Conservation (phyloP, 2,797 vertebrate species). For the Luscinia luscinia region DNA sequence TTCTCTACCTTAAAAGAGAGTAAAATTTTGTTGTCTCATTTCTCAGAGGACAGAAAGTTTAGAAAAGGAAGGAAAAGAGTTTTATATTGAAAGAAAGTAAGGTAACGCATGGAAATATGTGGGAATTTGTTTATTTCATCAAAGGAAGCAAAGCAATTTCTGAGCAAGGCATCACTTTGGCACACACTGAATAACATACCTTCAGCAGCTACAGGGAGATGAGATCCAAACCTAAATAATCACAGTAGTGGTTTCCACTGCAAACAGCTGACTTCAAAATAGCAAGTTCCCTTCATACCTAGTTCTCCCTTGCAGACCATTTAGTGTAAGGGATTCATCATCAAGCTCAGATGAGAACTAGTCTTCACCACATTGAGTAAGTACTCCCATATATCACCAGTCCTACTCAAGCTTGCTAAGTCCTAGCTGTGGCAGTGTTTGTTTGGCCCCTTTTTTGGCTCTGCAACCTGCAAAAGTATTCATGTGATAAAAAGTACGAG, state of each 20-base stretch:
- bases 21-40: not conserved
- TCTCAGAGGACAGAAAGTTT: not conserved
- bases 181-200: not conserved
- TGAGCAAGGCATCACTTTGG: not conserved
- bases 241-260: not conserved
- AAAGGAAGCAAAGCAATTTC: not conserved
- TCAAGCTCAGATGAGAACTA: slow-evolving; percentile 25
- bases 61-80: not conserved
- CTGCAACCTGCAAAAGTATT: not conserved
- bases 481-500: not conserved
- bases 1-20: not conserved
- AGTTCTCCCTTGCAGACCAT: not conserved
- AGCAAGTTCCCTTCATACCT: not conserved
- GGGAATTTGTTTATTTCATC: not conserved
- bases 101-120: not conserved
- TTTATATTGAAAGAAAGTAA: not conserved
- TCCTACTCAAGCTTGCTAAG: not conserved
- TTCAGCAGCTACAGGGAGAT: not conserved
- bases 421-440: not conserved
- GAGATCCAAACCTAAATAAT: not conserved
- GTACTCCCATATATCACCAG: not conserved
- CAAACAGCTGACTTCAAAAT: not conserved
- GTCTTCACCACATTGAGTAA: slow-evolving; percentile 12
- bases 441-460: not conserved
- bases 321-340: slow-evolving; percentile 1